These are phyloP conservation scores for Dryadula phaetusa DNA, from an alignment of 2,888 invertebrate species.

Conservation along the genomic window DNA sequence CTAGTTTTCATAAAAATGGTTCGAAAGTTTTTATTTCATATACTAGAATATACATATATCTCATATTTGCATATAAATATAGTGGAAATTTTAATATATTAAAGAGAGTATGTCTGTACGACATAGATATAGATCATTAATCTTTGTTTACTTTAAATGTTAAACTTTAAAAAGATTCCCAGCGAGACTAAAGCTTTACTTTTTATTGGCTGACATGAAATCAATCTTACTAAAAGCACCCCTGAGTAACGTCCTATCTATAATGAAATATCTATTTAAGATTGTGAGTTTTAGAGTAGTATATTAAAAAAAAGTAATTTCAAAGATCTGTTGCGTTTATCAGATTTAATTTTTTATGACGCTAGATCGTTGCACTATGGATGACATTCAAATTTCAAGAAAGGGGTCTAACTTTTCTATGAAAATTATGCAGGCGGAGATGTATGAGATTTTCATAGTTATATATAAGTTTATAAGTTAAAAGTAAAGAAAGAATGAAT, in stretches of 20 bases:
- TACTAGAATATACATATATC: too few relatives aligned
- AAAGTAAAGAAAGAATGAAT: too few relatives aligned
- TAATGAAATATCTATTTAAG: slow-evolving; percentile 24
- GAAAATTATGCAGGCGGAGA: too few relatives aligned
- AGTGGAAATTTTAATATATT: slow-evolving; percentile 7
- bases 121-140: slow-evolving; percentile 5
- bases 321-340: neutral
- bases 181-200: slow-evolving; percentile 24
- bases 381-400: too few relatives aligned
- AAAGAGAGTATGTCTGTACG: neutral
- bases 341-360: neutral
- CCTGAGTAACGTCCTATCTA: slow-evolving; percentile 21
- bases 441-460: too few relatives aligned
- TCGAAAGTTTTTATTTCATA: too few relatives aligned
- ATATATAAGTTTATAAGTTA: too few relatives aligned
- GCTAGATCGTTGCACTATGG: neutral
- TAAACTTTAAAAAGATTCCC: slow-evolving; percentile 23
- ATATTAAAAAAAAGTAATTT: neutral
- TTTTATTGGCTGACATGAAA: slow-evolving; percentile 27
- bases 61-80: too few relatives aligned
- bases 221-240: slow-evolving; percentile 27
- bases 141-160: slow-evolving; percentile 22
- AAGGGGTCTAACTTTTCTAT: too few relatives aligned
- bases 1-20: too few relatives aligned
- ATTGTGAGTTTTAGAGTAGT: slow-evolving; percentile 17